A percentile compares a stretch with the other conserved stretches of the same genome.
Conservation (phyloP, 2,113 vertebrate genomes). For the Gavialis gangeticus region DNA sequence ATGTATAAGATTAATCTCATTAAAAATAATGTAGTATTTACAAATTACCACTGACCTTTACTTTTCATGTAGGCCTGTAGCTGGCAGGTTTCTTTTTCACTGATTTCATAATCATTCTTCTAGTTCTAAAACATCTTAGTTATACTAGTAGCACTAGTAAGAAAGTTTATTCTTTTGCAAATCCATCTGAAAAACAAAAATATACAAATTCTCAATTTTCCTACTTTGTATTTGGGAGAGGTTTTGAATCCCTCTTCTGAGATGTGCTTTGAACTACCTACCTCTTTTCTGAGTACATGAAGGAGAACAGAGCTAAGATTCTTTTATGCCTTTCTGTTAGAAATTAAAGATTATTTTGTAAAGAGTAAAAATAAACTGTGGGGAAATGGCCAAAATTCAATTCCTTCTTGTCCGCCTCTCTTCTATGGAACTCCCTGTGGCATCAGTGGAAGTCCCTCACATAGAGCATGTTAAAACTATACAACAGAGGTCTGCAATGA, state of each 20-base stretch:
- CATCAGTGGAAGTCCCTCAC: constrained; percentile 40
- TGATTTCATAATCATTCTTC: neutral
- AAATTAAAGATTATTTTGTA: neutral
- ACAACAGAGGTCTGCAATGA: constrained; percentile 18
- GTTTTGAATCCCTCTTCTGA: neutral
- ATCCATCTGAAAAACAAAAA: neutral
- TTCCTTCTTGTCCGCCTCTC: neutral
- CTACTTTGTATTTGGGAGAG: neutral
- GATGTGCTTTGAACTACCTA: neutral
- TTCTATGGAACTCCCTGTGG: neutral
- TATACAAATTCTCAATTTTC: neutral
- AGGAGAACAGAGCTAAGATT: neutral
- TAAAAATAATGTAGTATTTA: constrained; percentile 41
- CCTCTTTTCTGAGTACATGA: constrained; percentile 6
- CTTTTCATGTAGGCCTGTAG: neutral
- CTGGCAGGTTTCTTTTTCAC: constrained; percentile 24
- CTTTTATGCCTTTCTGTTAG: neutral
- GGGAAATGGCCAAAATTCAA: neutral
- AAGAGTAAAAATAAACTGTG: neutral
- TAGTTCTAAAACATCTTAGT: neutral
- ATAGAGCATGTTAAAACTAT: neutral
- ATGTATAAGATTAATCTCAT: constrained; percentile 30
- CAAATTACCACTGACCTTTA: constrained; percentile 36
- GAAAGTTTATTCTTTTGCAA: neutral
- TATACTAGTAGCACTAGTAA: neutral